phyloP scores from a whole-genome alignment of 1,140 invertebrate species.

The Eurosta solidaginis region DNA sequence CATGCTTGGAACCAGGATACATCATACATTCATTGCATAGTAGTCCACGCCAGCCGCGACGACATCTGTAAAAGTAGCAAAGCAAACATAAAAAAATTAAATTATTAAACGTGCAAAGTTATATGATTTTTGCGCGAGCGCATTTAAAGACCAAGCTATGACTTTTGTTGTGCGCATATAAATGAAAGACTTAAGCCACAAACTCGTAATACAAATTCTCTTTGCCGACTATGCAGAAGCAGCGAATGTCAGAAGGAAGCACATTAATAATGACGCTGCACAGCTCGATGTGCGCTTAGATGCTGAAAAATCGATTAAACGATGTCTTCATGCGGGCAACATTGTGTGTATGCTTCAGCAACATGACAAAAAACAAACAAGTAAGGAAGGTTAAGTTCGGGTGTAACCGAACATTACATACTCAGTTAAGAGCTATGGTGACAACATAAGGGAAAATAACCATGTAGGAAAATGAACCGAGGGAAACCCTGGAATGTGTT shows the following conservation, averaged over 20 bases:
- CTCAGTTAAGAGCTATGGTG: no score
- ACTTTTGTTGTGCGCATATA: neutral
- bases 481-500: no score
- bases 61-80: constrained; percentile 68
- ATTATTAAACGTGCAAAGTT: constrained; percentile 22
- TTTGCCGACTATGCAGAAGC: neutral
- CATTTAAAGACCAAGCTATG: constrained; percentile 47
- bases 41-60: constrained; percentile 84
- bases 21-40: constrained; percentile 85
- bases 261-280: neutral
- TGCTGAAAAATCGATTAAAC: constrained; percentile 22
- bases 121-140: constrained; percentile 26
- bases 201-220: neutral
- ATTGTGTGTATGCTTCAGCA: neutral
- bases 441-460: no score
- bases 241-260: no score
- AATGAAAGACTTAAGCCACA: neutral
- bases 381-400: no score
- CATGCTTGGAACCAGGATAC: constrained; percentile 90
- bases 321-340: constrained; percentile 22
- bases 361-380: no score
- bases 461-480: no score
- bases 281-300: constrained; percentile 16
- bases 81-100: constrained; percentile 33
- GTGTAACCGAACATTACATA: no score